phyloP scores from a whole-genome alignment of 2,113 vertebrate species.

The Myodes glareolus region DNA sequence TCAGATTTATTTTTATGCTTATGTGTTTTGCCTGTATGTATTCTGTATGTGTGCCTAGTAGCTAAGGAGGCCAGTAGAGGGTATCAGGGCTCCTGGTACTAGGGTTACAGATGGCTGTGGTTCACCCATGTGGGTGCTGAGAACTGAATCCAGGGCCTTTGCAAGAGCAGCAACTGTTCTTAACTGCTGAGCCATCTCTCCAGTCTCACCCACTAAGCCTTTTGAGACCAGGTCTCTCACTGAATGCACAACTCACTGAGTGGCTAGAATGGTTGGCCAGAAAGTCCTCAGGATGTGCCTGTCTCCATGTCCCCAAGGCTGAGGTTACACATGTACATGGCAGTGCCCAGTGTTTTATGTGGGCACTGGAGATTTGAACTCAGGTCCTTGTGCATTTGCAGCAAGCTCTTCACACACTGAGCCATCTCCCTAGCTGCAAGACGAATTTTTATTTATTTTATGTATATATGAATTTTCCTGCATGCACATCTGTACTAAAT shows the following conservation, averaged over 20 bases:
- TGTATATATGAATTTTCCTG: background rate
- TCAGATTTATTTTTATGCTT: background rate
- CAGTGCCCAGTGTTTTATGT: background rate
- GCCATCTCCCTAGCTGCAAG: background rate
- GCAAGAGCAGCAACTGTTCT: background rate
- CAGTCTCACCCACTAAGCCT: background rate
- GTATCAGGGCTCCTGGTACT: background rate
- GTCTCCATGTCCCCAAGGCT: background rate
- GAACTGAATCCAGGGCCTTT: background rate
- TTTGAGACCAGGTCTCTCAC: background rate
- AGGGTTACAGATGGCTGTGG: background rate
- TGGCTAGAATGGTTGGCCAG: background rate
- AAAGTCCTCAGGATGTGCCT: background rate
- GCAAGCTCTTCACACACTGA: background rate
- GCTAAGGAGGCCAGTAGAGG: background rate
- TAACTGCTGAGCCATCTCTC: background rate
- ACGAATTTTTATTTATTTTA: background rate
- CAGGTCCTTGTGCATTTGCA: background rate
- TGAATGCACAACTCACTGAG: background rate
- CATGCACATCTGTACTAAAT: background rate
- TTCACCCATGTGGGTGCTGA: background rate
- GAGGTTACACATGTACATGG: too few relatives aligned
- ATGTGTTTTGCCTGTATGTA: background rate
- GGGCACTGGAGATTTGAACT: background rate
- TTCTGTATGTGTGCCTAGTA: background rate